These are phyloP conservation scores for Phalloptychus januarius DNA, from an alignment of 2,797 vertebrate species.

Conservation along the genomic window DNA sequence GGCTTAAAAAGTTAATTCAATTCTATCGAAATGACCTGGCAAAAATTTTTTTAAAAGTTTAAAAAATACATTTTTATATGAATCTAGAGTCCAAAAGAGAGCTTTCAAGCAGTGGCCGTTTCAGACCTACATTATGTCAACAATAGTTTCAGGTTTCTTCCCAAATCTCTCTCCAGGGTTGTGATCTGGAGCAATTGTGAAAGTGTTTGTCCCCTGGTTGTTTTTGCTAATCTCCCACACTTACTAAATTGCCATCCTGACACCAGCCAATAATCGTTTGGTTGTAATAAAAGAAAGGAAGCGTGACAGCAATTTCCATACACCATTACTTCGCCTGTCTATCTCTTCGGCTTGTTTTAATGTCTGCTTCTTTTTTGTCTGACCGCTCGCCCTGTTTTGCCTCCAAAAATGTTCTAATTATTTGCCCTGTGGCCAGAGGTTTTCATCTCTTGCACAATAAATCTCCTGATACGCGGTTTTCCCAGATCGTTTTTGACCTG, in stretches of 20 bases:
- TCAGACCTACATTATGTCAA: neutral
- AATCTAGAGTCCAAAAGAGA: neutral
- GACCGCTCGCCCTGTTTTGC: neutral
- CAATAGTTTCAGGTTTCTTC: neutral
- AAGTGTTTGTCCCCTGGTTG: neutral
- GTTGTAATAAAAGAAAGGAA: neutral
- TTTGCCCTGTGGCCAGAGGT: neutral
- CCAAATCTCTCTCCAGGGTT: neutral
- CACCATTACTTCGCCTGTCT: neutral
- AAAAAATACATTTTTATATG: no score
- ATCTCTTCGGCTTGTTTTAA: neutral
- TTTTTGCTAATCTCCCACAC: neutral
- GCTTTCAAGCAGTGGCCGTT: neutral
- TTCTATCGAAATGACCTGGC: neutral
- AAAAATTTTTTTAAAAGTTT: no score
- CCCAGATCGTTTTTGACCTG: neutral
- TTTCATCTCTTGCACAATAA: neutral
- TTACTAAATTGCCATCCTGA: neutral
- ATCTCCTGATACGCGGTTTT: neutral
- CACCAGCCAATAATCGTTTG: constrained; percentile 1
- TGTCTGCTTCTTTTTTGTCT: neutral
- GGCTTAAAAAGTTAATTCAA: neutral
- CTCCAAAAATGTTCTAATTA: neutral
- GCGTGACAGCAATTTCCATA: constrained; percentile 2
- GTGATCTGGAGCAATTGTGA: neutral